These are phyloP conservation scores for Pediacus dermestoides DNA, from an alignment of 2,888 invertebrate genomes.

Conservation along the genomic window DNA sequence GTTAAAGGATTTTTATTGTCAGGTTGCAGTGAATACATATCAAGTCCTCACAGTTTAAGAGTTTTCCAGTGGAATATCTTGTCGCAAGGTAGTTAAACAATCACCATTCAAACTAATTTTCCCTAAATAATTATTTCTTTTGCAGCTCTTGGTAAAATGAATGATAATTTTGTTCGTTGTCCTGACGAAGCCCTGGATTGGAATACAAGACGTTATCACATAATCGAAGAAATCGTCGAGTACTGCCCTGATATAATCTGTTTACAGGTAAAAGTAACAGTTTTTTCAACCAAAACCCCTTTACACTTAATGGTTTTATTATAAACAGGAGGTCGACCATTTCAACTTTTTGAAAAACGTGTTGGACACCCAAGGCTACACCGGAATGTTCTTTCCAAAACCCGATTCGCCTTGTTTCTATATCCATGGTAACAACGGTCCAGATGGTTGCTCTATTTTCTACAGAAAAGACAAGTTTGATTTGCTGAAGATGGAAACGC, in stretches of 20 bases:
- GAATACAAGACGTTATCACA: conserved; percentile 62
- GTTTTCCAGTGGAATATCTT: conserved; percentile 70
- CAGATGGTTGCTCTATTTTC: conserved; percentile 77
- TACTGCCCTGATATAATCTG: conserved; percentile 69
- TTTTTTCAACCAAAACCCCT: background rate
- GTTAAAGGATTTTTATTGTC: conserved; percentile 27
- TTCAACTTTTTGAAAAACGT: conserved; percentile 64
- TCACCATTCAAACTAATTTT: conserved; percentile 7
- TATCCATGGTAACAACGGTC: conserved; percentile 67
- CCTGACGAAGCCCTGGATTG: conserved; percentile 68
- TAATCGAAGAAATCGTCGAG: conserved; percentile 67
- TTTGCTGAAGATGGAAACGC: conserved; percentile 55
- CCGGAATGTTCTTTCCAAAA: conserved; percentile 69
- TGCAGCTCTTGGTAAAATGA: conserved; percentile 65
- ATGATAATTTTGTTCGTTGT: conserved; percentile 69
- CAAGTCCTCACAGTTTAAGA: conserved; percentile 53
- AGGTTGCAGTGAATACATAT: conserved; percentile 53
- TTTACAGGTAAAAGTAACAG: conserved; percentile 47
- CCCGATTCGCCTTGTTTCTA: conserved; percentile 75
- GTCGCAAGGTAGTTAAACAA: conserved; percentile 58
- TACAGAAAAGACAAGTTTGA: conserved; percentile 62
- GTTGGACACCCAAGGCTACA: conserved; percentile 62
- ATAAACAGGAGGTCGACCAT: conserved; percentile 68
- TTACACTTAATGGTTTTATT: conserved; percentile 3
- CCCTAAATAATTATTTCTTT: conserved; percentile 19